Evolutionary conservation across 2,888 invertebrate genomes (phyloP).

Genomic region (Lucinisca nassula): DNA sequence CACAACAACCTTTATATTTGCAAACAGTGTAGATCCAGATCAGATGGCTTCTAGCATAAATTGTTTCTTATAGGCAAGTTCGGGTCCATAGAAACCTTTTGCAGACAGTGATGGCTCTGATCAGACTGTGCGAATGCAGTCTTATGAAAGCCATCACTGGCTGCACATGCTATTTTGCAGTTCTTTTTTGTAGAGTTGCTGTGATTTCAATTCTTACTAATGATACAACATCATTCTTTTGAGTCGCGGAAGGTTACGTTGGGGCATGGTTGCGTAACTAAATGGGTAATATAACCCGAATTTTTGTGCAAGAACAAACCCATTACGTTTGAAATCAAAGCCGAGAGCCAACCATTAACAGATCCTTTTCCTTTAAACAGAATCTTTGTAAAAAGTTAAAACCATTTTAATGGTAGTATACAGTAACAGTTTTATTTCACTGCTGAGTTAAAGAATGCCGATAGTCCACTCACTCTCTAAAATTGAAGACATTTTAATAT

Average conservation of each 20-base stretch:
- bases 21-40: too few species aligned
- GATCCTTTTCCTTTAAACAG: not conserved
- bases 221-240: not conserved
- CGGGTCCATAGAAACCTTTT: too few species aligned
- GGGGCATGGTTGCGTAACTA: not conserved
- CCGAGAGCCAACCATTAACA: not conserved
- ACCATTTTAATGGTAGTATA: conserved; percentile 4
- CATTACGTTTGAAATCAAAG: not conserved
- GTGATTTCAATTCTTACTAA: not conserved
- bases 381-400: not conserved
- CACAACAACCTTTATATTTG: too few species aligned
- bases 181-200: not conserved
- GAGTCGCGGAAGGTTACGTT: not conserved
- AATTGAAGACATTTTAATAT: not conserved
- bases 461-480: not conserved
- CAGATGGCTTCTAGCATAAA: too few species aligned
- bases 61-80: too few species aligned
- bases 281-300: not conserved
- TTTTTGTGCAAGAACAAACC: not conserved
- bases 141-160: not conserved
- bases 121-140: not conserved
- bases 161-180: not conserved
- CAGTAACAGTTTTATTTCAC: not conserved
- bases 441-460: not conserved
- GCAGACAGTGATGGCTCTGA: too few species aligned